Percentiles rank a stretch among this genome's conserved stretches.
Conservation (phyloP, 2,113 vertebrate species). For the Morone chrysops region DNA sequence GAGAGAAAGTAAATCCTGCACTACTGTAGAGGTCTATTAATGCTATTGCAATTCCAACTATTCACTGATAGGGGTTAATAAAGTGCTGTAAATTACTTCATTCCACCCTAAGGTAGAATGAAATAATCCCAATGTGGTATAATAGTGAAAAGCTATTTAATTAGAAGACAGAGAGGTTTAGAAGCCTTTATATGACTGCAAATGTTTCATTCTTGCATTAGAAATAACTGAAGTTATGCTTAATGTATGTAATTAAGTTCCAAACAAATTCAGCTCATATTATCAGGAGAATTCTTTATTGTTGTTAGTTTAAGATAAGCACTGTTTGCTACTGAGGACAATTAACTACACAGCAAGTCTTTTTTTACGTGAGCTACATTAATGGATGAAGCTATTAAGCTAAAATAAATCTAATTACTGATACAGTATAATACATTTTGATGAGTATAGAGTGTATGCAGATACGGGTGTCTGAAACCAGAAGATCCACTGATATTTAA, state of each 20-base stretch:
- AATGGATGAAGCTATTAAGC: slow-evolving; percentile 18
- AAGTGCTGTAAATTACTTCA: slow-evolving; percentile 27
- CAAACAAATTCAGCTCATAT: slow-evolving; percentile 30
- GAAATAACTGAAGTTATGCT: slow-evolving; percentile 8
- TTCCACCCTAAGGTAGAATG: neutral
- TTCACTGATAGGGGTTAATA: slow-evolving; percentile 19
- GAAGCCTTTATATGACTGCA: neutral
- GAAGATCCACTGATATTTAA: neutral
- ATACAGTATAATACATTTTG: neutral
- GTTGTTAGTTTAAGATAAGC: slow-evolving; percentile 25
- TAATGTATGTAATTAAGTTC: slow-evolving; percentile 28
- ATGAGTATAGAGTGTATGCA: neutral
- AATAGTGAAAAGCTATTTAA: slow-evolving; percentile 1
- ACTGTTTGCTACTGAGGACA: neutral
- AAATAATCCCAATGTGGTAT: neutral
- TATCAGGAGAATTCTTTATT: slow-evolving; percentile 23
- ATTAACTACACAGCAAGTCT: neutral
- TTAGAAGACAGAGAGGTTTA: neutral
- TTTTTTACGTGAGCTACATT: neutral
- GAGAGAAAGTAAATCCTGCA: neutral
- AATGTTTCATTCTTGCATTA: slow-evolving; percentile 24
- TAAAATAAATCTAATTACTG: neutral
- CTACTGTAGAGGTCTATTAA: neutral
- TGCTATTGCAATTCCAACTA: neutral
- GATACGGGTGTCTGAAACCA: neutral